These are phyloP conservation scores for Rissa tridactyla DNA, from an alignment of 2,113 vertebrate genomes.

Conservation along the genomic window DNA sequence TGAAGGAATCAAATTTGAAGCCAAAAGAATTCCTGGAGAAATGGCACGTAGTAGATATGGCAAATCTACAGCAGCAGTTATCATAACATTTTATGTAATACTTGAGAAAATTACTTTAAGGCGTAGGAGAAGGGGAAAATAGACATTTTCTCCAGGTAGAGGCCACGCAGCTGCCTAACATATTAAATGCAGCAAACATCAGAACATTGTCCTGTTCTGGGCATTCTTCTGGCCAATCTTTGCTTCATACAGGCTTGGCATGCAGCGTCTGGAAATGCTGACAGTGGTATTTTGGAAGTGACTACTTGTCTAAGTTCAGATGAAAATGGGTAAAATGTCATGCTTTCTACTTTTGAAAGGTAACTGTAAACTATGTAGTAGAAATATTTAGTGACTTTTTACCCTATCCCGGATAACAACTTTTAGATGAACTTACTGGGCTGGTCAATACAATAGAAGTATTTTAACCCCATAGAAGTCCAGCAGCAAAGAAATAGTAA, in stretches of 20 bases:
- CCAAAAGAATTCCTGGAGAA: neutral
- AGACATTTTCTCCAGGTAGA: neutral
- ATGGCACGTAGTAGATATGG: neutral
- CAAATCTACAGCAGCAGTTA: neutral
- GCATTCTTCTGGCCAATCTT: neutral
- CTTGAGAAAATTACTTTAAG: neutral
- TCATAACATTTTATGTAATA: neutral
- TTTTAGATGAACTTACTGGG: neutral
- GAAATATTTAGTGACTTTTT: neutral
- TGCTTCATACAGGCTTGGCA: neutral
- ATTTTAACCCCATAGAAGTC: neutral
- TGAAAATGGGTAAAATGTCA: neutral
- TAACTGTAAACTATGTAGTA: neutral
- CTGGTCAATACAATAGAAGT: neutral
- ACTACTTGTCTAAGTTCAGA: neutral
- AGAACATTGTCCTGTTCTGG: neutral
- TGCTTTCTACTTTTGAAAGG: neutral
- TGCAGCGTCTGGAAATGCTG: neutral
- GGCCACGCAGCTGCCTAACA: rapidly evolving
- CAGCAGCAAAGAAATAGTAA: neutral
- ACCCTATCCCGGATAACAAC: neutral
- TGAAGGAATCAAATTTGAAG: neutral
- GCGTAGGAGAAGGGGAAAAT: neutral
- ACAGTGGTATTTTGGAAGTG: neutral
- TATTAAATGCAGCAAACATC: neutral